Percentiles rank a stretch among this genome's conserved stretches.
These are phyloP conservation scores for Orchestia grillus DNA, from an alignment of 1,140 invertebrate genomes.

Conservation along the genomic window DNA sequence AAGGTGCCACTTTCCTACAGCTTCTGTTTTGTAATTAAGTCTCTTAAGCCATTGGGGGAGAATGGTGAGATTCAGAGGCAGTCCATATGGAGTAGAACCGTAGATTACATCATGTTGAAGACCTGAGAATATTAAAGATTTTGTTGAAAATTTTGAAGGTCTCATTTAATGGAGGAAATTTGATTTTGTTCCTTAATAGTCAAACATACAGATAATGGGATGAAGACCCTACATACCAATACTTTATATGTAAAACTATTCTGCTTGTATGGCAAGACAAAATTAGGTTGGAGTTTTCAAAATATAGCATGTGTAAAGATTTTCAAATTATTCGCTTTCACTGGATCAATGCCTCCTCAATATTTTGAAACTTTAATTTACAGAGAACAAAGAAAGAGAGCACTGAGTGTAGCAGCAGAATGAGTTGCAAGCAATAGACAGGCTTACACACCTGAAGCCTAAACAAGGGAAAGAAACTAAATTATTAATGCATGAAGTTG, in stretches of 20 bases:
- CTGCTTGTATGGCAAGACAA: not conserved
- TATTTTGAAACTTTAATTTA: too few species aligned
- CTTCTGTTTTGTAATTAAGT: slow-evolving; percentile 84
- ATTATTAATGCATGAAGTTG: too few species aligned
- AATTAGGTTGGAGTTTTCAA: not conserved
- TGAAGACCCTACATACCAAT: not conserved
- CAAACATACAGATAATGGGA: not conserved
- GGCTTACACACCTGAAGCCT: too few species aligned
- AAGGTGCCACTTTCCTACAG: slow-evolving; percentile 94
- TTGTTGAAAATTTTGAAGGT: not conserved
- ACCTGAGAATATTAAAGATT: slow-evolving; percentile 72
- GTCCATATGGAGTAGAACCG: slow-evolving; percentile 80
- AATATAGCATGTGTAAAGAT: not conserved
- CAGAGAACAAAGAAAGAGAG: too few species aligned
- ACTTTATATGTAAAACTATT: not conserved
- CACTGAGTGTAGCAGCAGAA: too few species aligned
- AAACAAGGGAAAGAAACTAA: too few species aligned
- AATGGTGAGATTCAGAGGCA: slow-evolving; percentile 80
- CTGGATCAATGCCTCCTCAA: too few species aligned
- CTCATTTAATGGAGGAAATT: too few species aligned
- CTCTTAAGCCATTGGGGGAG: slow-evolving; percentile 83
- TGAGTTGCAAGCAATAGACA: too few species aligned
- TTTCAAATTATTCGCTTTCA: too few species aligned
- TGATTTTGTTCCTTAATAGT: not conserved
- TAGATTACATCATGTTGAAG: slow-evolving; percentile 84